These are phyloP conservation scores for Otolemur crassicaudatus DNA, from an alignment of 2,797 vertebrate species.

Conservation along the genomic window DNA sequence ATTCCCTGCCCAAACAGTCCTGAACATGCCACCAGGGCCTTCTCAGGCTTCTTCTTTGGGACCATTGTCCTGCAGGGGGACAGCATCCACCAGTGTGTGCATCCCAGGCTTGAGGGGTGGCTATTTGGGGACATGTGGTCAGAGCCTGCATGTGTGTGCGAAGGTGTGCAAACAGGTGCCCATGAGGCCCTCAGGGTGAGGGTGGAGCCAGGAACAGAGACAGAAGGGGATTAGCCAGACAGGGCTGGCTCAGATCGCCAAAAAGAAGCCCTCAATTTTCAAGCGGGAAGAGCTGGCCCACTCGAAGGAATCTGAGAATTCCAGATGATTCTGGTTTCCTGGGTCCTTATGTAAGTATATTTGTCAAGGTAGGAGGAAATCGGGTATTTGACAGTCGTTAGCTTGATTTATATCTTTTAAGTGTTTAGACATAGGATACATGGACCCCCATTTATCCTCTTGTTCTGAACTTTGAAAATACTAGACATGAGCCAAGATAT, in stretches of 20 bases:
- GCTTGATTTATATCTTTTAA: background rate
- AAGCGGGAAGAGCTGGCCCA: too few relatives aligned
- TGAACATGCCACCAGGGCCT: background rate
- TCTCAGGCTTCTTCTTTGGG: background rate
- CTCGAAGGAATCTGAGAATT: background rate
- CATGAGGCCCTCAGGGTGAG: accelerated
- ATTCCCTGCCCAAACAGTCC: background rate
- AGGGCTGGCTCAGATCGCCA: background rate
- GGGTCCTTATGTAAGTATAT: background rate
- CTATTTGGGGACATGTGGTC: background rate
- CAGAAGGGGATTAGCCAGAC: background rate
- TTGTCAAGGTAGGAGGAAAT: background rate
- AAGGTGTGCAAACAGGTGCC: too few relatives aligned
- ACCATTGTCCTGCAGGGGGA: background rate
- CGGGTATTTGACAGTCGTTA: background rate
- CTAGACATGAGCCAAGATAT: background rate
- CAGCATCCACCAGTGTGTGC: background rate
- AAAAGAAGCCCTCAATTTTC: too few relatives aligned
- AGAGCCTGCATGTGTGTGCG: background rate
- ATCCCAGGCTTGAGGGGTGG: background rate
- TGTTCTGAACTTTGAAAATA: background rate
- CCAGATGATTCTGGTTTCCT: background rate
- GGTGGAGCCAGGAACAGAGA: background rate
- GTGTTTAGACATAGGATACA: background rate
- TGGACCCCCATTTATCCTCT: background rate